Evolutionary conservation across 92 coral and sea anemone species (phyloP), one percentile per base, ranked within the genome.

Genomic region (Parazoanthus atlanticus): DNA sequence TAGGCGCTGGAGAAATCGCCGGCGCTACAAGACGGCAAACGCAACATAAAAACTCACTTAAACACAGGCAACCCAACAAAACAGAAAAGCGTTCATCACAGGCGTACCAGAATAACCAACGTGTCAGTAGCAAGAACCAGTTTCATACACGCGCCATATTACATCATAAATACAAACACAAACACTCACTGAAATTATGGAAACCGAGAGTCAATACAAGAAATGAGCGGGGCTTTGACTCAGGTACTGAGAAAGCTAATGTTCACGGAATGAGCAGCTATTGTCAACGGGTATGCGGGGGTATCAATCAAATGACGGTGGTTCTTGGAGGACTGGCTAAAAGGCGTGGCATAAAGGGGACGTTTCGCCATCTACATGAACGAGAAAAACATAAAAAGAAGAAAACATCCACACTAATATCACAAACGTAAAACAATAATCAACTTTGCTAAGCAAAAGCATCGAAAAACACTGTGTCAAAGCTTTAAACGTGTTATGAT

Each of bases 1-100:
- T 82, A 7, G 86, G 86, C 19, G 86, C 86, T 2, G 86, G 75
- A 34, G 86, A 82, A 82, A 82, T 82, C 30, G 86, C 86, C 6
- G 72, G 54, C 30, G 33, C 86, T 12, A 17, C 32, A n/a, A 69
- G 76, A 29, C 86, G 86, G 8, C 86, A 28, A n/a, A 31, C 71
- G 3, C 86, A 38, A 25, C 74, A 33, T 15, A 40, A 9, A 65
- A 65, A 67, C 5, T 30, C 29, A 52, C 33, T 25, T 3, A 82
- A 43, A 36, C 75, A 65, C 75, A 25, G 75, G 17, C 17, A 29
- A 3, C 54, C 29, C 32, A n/a, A 33, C 86, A 82, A n/a, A 82
- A 33, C 16, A 33, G 49, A 65, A 8, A 7, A 6, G 30, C 86
- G 56, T n/a, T 34, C 86, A 40, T 0, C 58, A 25, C 13, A 11